Conservation (phyloP, 2,113 vertebrate species). For the Oryzias melastigma region DNA sequence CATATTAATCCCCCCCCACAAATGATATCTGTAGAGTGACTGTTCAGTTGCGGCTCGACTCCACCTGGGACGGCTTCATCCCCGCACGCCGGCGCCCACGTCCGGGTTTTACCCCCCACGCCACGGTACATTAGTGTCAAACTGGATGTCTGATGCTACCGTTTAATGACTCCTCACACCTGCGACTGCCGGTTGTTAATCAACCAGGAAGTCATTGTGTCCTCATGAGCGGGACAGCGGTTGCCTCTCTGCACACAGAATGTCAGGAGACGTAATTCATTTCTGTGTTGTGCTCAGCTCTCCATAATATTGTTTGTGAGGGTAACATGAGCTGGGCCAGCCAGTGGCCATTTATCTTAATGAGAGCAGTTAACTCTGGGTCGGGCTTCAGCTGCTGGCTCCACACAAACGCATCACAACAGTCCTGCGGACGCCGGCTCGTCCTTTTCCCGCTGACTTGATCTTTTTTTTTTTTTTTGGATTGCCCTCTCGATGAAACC, state of each 20-base stretch:
- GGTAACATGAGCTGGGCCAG: conserved; percentile 54
- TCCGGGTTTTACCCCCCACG: conserved; percentile 13
- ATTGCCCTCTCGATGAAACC: conserved; percentile 66
- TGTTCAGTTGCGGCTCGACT: conserved; percentile 3
- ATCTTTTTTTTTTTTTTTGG: conserved; percentile 44
- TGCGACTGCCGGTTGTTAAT: conserved; percentile 37
- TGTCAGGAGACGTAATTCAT: conserved; percentile 46
- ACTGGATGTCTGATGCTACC: conserved; percentile 10
- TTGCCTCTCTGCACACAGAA: conserved; percentile 40
- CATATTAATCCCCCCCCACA: conserved; percentile 19
- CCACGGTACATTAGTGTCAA: conserved; percentile 31
- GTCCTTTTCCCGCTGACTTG: conserved; percentile 40
- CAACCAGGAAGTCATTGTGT: conserved; percentile 40
- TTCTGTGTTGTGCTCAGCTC: conserved; percentile 32
- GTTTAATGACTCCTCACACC: conserved; percentile 52
- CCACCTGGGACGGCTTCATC: conserved; percentile 32
- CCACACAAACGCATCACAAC: conserved; percentile 7
- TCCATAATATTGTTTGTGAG: conserved; percentile 55
- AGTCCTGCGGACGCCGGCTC: conserved; percentile 26
- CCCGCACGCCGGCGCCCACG: not conserved
- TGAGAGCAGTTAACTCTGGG: conserved; percentile 65
- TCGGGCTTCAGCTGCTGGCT: conserved; percentile 38
- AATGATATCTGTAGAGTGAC: conserved; percentile 17
- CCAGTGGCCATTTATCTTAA: conserved; percentile 70
- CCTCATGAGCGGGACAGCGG: conserved; percentile 20